A percentile compares a stretch with the other conserved stretches of the same genome.
phyloP scores from a whole-genome alignment of 2,888 invertebrate species.

The Spisula solida region DNA sequence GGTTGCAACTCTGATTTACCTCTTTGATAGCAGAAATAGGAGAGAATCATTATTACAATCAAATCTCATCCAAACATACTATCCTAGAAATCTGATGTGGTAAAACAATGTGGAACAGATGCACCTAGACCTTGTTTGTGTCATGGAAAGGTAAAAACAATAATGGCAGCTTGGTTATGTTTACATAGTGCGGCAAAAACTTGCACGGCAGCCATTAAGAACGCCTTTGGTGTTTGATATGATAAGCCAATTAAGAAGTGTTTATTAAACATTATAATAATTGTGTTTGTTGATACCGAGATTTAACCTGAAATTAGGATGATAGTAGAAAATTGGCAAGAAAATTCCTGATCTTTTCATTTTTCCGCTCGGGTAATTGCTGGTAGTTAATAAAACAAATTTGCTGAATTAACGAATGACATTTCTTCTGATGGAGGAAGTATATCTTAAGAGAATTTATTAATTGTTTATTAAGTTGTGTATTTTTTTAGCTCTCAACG shows the following conservation, averaged over 20 bases:
- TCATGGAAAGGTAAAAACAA: background rate
- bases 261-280: slow-evolving; percentile 17
- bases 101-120: background rate
- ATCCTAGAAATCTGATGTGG: background rate
- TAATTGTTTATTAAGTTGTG: slow-evolving; percentile 9
- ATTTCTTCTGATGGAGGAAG: background rate
- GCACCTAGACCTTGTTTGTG: background rate
- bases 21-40: background rate
- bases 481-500: background rate
- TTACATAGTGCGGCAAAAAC: background rate
- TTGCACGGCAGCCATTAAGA: background rate
- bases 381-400: background rate
- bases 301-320: background rate
- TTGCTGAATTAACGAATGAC: background rate
- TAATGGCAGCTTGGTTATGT: background rate
- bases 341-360: background rate
- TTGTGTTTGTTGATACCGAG: background rate
- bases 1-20: background rate
- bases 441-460: background rate
- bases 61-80: background rate
- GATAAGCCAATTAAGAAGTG: slow-evolving; percentile 3
- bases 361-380: background rate
- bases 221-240: background rate
- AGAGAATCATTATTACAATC: background rate
- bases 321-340: background rate